Base-by-base conservation (phyloP, 2,888 invertebrate species). In the Pherbina coryleti region DNA sequence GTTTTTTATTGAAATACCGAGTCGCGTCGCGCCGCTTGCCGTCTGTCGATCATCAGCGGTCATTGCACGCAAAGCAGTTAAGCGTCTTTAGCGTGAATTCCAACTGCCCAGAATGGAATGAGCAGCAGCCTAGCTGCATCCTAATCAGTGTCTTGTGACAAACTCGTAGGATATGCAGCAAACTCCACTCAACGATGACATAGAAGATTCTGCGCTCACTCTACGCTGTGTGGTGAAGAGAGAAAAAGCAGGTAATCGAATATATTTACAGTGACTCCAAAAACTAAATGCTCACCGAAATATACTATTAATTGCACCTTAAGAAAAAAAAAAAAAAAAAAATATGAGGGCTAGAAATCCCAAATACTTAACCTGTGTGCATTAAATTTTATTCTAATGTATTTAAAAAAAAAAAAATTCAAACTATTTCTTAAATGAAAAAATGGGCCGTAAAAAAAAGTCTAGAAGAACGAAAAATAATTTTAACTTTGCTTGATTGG, bases 61-160 rank as follows among this genome's bases (percentile, higher is more conserved):
- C 80, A 76, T 76, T 80, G 79, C 76, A 77, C 78, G 80, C 78
- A 78, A 49, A 55, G 67, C 77, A 67, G 73, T 73, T 77, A 67
- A 60, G 57, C 77, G 60, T 77, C 77, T 73, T 73, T 77, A 69
- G 57, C 67, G 73, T 51, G 73, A 74, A 77, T 67, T 49, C 77
- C 57, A 31, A 5, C 31, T 60, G 76, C 70, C 55, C 22, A 37
- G 66, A 67, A 51, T 67, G 75, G 64, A 34, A 69, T 9, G 57
- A 77, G 73, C 66, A 28, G 72, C 37, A 19, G 22, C 37, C 57
- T 19, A 37, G 44, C 8, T 51, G 64, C 64, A 28, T 64, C 44
- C 62, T 28, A 64, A 74, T 31, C 74, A 51, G 5, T 44, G 37
- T 57, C 1, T 34, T 34, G 34, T 19, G n/a, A 37, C n/a, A 66